Evolutionary conservation across 2,113 vertebrate species (phyloP).

Genomic region (Nibea coibor): DNA sequence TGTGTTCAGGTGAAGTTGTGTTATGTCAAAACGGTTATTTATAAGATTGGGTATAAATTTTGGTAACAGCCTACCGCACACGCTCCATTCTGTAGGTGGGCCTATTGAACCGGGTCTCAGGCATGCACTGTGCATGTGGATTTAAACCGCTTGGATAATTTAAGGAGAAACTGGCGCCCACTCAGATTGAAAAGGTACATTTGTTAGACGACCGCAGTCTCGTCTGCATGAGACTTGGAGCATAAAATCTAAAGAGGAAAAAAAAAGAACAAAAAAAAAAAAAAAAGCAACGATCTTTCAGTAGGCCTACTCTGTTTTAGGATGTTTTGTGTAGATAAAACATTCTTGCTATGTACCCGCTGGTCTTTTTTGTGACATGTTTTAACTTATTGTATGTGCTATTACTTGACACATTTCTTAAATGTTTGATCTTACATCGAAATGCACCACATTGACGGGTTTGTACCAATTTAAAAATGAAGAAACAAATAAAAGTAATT

Average conservation of each 20-base stretch:
- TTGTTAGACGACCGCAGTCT: slow-evolving; percentile 66
- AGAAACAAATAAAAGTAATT: slow-evolving; percentile 93
- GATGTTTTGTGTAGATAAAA: slow-evolving; percentile 99
- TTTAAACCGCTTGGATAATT: slow-evolving; percentile 74
- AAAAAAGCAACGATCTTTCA: slow-evolving; percentile 82
- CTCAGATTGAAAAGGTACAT: slow-evolving; percentile 55
- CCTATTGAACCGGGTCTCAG: slow-evolving; percentile 52
- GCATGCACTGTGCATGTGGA: slow-evolving; percentile 80
- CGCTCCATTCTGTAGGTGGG: slow-evolving; percentile 60
- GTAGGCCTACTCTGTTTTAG: slow-evolving; percentile 90
- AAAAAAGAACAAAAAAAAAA: slow-evolving; percentile 11
- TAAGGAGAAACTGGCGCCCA: slow-evolving; percentile 56
- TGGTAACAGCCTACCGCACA: slow-evolving; percentile 59
- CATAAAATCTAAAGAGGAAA: slow-evolving; percentile 30
- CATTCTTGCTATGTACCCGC: slow-evolving; percentile 94
- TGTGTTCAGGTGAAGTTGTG: slow-evolving; percentile 83
- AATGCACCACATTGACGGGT: slow-evolving; percentile 92
- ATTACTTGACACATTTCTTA: slow-evolving; percentile 98
- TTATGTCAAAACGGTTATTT: slow-evolving; percentile 79
- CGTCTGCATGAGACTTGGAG: slow-evolving; percentile 89
- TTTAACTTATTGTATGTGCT: slow-evolving; percentile 99
- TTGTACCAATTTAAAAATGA: slow-evolving; percentile 95
- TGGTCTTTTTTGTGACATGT: slow-evolving; percentile 98
- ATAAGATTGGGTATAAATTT: slow-evolving; percentile 66
- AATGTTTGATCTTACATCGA: slow-evolving; percentile 95